Evolutionary conservation across 2,888 invertebrate species (phyloP), one percentile per base, ranked within the genome.

Genomic region (Parapristionchus giblindavisi): DNA sequence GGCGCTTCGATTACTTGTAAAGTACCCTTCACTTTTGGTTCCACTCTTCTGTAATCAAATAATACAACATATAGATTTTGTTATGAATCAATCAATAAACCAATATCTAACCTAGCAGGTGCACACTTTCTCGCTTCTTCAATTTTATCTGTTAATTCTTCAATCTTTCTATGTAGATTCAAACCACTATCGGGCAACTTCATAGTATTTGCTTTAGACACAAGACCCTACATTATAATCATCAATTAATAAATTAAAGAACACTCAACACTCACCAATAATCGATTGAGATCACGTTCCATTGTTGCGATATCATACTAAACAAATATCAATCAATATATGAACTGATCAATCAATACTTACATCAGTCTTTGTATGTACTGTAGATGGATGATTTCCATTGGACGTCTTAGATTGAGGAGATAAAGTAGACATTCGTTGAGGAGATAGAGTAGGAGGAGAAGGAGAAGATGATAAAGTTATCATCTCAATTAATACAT

Each of bases 181-280:
- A 40, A 56, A 2, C 71, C 71, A 27, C 71, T 58, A 24, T 71
- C 71, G 5, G 56, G 56, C 56, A 71, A 27, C n/a, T 71, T 56
- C 27, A 58, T 27, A 3, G 6, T 38, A 6, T n/a, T 21, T n/a
- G n/a, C n/a, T n/a, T 11, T 34, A 36, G 34, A 48, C 17, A 14
- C 32, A 34, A 43, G 40, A 1, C n/a, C 34, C 17, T 34, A 24
- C 32, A 56, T 11, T 5, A 65, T 17, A 3, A 21, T 43, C 3
- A 17, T 6, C 38, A 36, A 61, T 34, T 17, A 43, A 21, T 43
- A 21, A 27, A 63, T n/a, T n/a, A n/a, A n/a, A n/a, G n/a, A n/a
- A n/a, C n/a, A n/a, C n/a, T n/a, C n/a, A n/a, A n/a, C 48, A 21
- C 63, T 8, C 14, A 63, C 63, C 51, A 52, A 32, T 3, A 51